Conservation (phyloP, 2,113 vertebrate genomes). For the Eretmochelys imbricata region DNA sequence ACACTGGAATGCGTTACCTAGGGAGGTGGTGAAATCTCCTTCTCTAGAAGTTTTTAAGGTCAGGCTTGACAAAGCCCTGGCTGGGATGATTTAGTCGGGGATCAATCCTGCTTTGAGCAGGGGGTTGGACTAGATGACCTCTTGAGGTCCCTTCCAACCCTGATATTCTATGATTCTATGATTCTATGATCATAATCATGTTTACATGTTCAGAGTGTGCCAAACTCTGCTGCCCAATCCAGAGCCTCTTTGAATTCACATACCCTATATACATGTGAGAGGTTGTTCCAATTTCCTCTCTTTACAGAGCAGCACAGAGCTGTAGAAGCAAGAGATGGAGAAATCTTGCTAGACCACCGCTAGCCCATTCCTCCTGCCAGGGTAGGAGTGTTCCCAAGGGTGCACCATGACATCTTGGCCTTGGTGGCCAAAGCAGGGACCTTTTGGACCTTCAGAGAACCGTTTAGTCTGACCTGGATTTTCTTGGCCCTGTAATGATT, state of each 20-base stretch:
- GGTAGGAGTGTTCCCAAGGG: fast-evolving
- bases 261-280: background rate
- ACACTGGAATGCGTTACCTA: too few relatives aligned
- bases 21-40: too few relatives aligned
- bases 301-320: background rate
- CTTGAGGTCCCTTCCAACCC: too few relatives aligned
- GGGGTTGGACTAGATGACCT: too few relatives aligned
- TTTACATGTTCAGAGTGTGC: background rate
- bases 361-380: background rate
- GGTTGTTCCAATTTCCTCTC: background rate
- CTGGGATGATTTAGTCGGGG: too few relatives aligned
- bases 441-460: background rate
- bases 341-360: background rate
- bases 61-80: too few relatives aligned
- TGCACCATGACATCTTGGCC: fast-evolving
- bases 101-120: too few relatives aligned
- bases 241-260: background rate
- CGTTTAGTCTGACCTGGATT: background rate
- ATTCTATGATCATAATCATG: background rate
- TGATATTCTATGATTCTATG: too few relatives aligned
- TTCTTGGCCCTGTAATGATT: background rate
- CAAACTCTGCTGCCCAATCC: background rate
- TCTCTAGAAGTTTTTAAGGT: too few relatives aligned
- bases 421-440: background rate
- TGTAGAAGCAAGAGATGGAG: background rate